Evolutionary conservation across 2,888 invertebrate species (phyloP), one percentile per base, ranked within the genome.

Genomic region (Nebria brevicollis): DNA sequence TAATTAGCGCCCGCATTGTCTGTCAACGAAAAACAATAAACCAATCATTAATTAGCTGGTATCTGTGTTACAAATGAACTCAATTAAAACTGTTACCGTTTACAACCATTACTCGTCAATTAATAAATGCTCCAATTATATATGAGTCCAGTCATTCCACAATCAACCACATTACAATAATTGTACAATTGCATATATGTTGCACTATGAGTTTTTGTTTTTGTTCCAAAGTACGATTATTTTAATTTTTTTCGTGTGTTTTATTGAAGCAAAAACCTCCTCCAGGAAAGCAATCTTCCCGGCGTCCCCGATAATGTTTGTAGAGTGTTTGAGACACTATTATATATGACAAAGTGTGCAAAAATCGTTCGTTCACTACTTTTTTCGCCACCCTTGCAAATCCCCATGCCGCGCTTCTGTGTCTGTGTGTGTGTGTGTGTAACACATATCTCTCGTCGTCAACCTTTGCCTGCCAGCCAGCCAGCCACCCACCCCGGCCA

Each of bases 281-380:
- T 20, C 13, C 26, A 70, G 70, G 70, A 34, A 34, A 11, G 15
- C 70, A 15, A 34, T 70, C 25, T 54, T 70, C 25, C 15, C 15
- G 25, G 25, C 70, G 80, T 70, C 65, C 70, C 75, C 70, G 80
- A 80, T 80, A 80, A 80, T 80, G 80, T 80, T 80, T 80, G 80
- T 80, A 34, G 75, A 80, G 80, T 80, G 80, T 80, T 80, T 80
- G 75, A 80, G 75, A 80, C 80, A 80, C 80, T 80, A 80, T 80
- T 80, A 80, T 80, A 72, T 75, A 80, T 75, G 80, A 80, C 80
- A 80, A 80, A 80, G 80, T 80, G 80, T 25, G 72, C 80, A 80
- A 80, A 75, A 80, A 80, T 80, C 80, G 80, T 75, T 80, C 80
- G 68, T 64, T 80, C 80, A 75, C 80, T 70, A 75, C 68, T 75